These are phyloP conservation scores for Drosophila tanythrix DNA, from an alignment of 2,888 invertebrate genomes.

Conservation along the genomic window DNA sequence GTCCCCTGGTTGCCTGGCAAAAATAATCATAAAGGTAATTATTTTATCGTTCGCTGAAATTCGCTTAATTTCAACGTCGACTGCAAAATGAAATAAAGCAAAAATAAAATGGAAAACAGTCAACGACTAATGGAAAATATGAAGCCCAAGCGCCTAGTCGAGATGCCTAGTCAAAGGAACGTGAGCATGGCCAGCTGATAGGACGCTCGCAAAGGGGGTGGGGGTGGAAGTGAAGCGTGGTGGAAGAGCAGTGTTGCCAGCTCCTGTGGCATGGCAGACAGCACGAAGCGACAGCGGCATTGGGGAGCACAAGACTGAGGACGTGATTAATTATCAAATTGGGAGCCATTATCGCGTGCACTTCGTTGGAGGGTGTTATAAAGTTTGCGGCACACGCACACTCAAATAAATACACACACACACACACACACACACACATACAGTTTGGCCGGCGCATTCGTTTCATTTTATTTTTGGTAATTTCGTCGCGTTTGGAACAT, in stretches of 20 bases:
- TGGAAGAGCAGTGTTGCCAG: conserved; percentile 16
- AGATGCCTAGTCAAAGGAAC: conserved; percentile 3
- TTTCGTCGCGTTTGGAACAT: conserved; percentile 60
- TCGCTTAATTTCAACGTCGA: conserved; percentile 66
- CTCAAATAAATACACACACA: conserved; percentile 19
- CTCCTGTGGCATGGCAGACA: conserved; percentile 39
- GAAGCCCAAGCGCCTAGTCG: conserved; percentile 41
- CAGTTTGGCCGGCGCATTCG: conserved; percentile 11
- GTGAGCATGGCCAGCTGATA: background rate
- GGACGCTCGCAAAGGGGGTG: background rate
- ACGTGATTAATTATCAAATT: conserved; percentile 82
- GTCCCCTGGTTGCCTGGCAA: conserved; percentile 24
- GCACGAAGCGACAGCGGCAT: conserved; percentile 1
- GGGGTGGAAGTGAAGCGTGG: no score
- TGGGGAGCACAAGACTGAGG: conserved; percentile 57
- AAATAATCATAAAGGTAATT: conserved; percentile 78
- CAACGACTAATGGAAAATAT: conserved; percentile 65
- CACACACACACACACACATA: conserved; percentile 8
- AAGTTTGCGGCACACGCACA: conserved; percentile 65
- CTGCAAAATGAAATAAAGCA: conserved; percentile 26
- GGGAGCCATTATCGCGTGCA: conserved; percentile 73
- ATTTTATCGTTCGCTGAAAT: conserved; percentile 74
- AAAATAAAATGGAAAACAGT: conserved; percentile 10
- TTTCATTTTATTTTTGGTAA: conserved; percentile 39
- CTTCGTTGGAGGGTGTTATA: conserved; percentile 65